Evolutionary conservation across 2,797 vertebrate genomes (phyloP), one percentile per base, ranked within the genome.

Genomic region (Sciurus carolinensis): DNA sequence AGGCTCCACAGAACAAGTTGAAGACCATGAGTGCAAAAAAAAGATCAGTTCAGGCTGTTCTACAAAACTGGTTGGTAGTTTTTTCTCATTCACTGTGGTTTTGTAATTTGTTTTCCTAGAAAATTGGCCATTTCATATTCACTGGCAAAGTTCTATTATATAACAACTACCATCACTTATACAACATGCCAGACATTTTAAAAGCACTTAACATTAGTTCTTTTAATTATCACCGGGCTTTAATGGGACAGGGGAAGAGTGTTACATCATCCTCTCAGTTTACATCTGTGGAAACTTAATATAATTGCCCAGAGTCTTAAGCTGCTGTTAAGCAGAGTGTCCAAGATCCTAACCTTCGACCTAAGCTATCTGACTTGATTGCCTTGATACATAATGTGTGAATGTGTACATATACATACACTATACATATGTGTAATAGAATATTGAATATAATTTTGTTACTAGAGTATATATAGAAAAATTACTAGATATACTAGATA

Each of bases 111-210:
- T 57, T 95, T 89, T 66, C 54, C 47, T 91, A 6, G 20, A 47
- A 91, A 94, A 86, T 26, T 7, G 28, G 12, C 57, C 52, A 59
- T 91, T 91, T 95, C 52, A 80, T 39, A 30, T 50, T 81, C 20
- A 42, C 47, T 69, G 33, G 54, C 26, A 36, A 64, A 72, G 28
- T 82, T 92, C 22, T 36, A 7, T 81, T 20, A 3, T 44, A 13
- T 52, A 77, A 66, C 20, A 75, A 10, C 42, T 81, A 72, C 77
- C 7, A 30, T 33, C 64, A 86, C 11, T 72, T 50, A 12, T 2
- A 86, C 10, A 59, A 10, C 47, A 47, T 73, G 17, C 59, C 14
- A 91, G 62, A 24, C 6, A 17, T 67, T 69, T 95, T 90, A 24
- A 13, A 96, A 71, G 44, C 13, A 39, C 3, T 77, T 47, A 33